Evolutionary conservation across 2,888 invertebrate genomes (phyloP), one percentile per base, ranked within the genome.

Genomic region (Graphium colonna): DNA sequence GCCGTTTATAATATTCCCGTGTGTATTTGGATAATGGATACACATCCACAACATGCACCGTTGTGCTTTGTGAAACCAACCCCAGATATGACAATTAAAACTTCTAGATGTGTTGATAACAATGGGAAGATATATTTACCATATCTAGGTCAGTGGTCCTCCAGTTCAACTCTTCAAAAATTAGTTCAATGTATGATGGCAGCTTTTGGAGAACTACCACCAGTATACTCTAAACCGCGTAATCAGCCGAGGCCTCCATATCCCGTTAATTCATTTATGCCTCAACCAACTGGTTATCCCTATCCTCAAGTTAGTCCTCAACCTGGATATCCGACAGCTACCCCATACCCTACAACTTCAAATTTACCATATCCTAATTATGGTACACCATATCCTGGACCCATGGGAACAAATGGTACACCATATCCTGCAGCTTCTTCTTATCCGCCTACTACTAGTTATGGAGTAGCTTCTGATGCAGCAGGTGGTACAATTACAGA

Each of bases 91-190:
- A 93, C 94, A 57, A 98, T 99, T 59, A 98, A 97, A 90, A 94
- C 96, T 12, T 98, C 98, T 9, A 94, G 94, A 84, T 97, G 94
- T 82, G 98, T 99, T 5, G 98, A 99, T 81, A 94, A 94, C 71
- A 97, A 95, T 84, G 99, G 99, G 31, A 97, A 97, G 82, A 94
- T 99, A 51, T 99, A 98, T 81, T 90, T 99, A 70, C 99, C 99
- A 1, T 99, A 97, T 89, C 90, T 99, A 56, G 97, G 98, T 73
- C 97, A 98, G 65, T 99, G 99, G 99, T 91, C 92, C 53, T 81
- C 74, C 21, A 90, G 92, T 8, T 98, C 98, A 5, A 98, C 98
- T 77, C 86, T 99, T 61, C 81, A 95, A 51, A 95, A 95, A 41
- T 91, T 99, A 16, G 94, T 99, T 66, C 96, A 97, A 90, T 93